Evolutionary conservation across 2,113 vertebrate genomes (phyloP).

Genomic region (Sinocyclocheilus anshuiensis): DNA sequence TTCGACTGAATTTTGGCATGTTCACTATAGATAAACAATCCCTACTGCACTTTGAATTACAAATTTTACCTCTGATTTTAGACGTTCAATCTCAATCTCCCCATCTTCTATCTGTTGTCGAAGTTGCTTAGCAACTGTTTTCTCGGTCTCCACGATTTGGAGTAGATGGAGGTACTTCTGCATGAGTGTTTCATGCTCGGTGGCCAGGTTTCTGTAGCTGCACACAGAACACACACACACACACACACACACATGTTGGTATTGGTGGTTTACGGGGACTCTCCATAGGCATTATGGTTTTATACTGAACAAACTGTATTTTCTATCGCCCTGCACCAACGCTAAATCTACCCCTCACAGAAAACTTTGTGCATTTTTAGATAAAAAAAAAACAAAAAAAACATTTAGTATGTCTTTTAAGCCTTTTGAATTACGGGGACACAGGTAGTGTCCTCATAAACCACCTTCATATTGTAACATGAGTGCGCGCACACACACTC

Average conservation of each 20-base stretch:
- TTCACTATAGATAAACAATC: constrained; percentile 32
- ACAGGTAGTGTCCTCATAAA: no score
- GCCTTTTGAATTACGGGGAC: no score
- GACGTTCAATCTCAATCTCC: constrained; percentile 93
- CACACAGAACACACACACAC: constrained; percentile 52
- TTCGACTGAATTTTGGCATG: background rate
- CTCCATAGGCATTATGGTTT: no score
- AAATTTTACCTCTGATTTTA: constrained; percentile 92
- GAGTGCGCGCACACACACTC: no score
- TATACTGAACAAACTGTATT: no score
- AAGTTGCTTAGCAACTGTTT: constrained; percentile 97
- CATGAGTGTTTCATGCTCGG: constrained; percentile 93
- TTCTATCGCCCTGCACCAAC: no score
- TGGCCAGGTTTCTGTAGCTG: constrained; percentile 96
- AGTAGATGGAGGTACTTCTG: constrained; percentile 99
- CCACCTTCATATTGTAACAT: no score
- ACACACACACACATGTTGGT: background rate
- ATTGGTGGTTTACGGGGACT: no score
- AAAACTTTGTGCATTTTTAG: no score
- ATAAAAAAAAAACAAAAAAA: no score
- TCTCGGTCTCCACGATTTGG: constrained; percentile 98
- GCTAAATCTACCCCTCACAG: no score
- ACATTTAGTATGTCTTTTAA: no score
- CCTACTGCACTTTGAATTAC: constrained; percentile 49
- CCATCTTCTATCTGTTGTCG: constrained; percentile 99